Evolutionary conservation across 2,113 vertebrate genomes (phyloP).

Genomic region (Semnornis frantzii): DNA sequence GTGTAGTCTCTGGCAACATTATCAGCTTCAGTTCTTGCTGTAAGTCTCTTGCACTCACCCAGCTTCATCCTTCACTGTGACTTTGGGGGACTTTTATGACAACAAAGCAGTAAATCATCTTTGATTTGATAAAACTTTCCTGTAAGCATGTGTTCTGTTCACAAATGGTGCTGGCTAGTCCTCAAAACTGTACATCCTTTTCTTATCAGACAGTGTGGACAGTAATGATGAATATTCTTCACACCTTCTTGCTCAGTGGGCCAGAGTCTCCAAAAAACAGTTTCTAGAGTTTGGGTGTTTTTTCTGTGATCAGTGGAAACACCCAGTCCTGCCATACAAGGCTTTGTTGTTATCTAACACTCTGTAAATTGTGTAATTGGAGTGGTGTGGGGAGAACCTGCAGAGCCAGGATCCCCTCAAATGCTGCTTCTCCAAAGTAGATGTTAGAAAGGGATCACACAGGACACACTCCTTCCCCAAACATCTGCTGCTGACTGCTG

Average conservation of each 20-base stretch:
- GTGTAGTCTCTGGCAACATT: background rate
- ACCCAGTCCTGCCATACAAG: background rate
- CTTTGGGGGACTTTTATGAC: background rate
- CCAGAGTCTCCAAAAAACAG: background rate
- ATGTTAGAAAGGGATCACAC: background rate
- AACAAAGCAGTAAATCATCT: conserved; percentile 1
- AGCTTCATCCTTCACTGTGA: background rate
- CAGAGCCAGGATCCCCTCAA: background rate
- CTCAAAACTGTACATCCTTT: background rate
- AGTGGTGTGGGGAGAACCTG: background rate
- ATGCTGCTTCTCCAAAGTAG: background rate
- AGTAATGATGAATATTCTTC: background rate
- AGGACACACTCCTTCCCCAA: background rate
- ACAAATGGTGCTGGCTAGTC: background rate
- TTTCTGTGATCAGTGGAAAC: background rate
- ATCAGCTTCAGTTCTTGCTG: background rate
- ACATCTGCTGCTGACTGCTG: background rate
- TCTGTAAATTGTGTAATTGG: background rate
- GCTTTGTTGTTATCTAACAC: background rate
- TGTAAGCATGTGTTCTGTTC: background rate
- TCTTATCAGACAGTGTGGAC: background rate
- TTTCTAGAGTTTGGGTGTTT: background rate
- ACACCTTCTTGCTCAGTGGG: background rate
- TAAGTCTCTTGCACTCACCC: background rate
- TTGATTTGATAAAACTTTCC: background rate